Base-by-base conservation (phyloP, 2,113 vertebrate species). In the Mirounga angustirostris region DNA sequence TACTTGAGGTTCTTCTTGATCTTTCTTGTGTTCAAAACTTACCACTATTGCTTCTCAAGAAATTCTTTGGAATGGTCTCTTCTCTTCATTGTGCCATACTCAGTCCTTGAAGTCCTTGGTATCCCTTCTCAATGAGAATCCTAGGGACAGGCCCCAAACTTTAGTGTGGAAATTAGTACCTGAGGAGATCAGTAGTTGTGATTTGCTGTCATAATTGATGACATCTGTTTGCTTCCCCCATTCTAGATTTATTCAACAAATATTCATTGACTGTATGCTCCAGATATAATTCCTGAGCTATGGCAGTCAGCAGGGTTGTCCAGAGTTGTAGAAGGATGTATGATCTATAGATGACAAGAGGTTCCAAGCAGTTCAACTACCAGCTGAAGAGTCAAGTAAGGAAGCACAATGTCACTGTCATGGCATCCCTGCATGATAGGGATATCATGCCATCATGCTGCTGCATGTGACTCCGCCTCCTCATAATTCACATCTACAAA, bases 231-330 rank as follows among this genome's bases (percentile, higher is more conserved):
- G 26, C 22, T 82, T 94, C 52, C 30, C 74, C 4, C 7, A 61
- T 26, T 88, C 58, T 71, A 69, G 13, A 78, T 88, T 74, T 87
- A 65, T n/a, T 92, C 90, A 88, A 74, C 40, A 95, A 83, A 74
- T 81, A 52, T 69, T 95, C 69, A 67, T 93, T 89, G 65, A 54
- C 24, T 65, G 13, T 43, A 10, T 90, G n/a, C 63, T 76, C 59
- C 52, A 80, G n/a, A 83, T 82, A 8, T 4, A 81, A 61, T 88
- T 71, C n/a, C 59, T 5, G 13, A 94, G 12, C 26, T 56, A 76
- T 43, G 54, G 21, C 8, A n/a, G 58, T 61, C 43, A 74, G 26
- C 9, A 14, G 6, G 43, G 13, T 16, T 80, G 15, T 54, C 63
- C 63, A 95, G 36, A 71, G 54, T 73, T 82, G 13, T 56, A 65